These are phyloP conservation scores for Elymnias hypermnestra DNA, from an alignment of 1,140 invertebrate species.

Conservation along the genomic window DNA sequence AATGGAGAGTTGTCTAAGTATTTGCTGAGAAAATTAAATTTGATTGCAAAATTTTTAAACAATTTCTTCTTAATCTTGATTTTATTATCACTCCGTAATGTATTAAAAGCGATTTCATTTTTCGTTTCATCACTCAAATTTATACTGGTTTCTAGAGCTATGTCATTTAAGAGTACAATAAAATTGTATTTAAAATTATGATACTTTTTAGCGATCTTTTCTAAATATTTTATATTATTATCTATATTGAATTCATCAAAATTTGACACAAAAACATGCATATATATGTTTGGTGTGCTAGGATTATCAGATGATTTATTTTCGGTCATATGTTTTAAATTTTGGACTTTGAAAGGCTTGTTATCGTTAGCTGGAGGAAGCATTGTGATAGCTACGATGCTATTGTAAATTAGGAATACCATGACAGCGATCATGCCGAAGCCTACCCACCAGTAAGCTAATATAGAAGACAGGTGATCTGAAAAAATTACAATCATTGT, in stretches of 20 bases:
- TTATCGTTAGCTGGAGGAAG: slow-evolving; percentile 28
- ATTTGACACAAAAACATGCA: slow-evolving; percentile 45
- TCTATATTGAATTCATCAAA: slow-evolving; percentile 31
- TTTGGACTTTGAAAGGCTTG: slow-evolving; percentile 13
- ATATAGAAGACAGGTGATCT: slow-evolving; percentile 51
- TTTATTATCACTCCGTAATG: slow-evolving; percentile 30
- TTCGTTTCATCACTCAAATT: slow-evolving; percentile 37
- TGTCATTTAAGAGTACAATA: slow-evolving; percentile 44
- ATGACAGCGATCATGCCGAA: slow-evolving; percentile 50
- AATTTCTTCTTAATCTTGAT: slow-evolving; percentile 17
- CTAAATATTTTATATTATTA: slow-evolving; percentile 38
- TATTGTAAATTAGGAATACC: slow-evolving; percentile 57
- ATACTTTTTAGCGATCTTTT: slow-evolving; percentile 38
- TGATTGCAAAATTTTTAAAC: slow-evolving; percentile 28
- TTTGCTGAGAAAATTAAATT: slow-evolving; percentile 34
- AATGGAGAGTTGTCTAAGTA: slow-evolving; percentile 49
- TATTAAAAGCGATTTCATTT: slow-evolving; percentile 47
- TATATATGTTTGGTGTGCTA: slow-evolving; percentile 33
- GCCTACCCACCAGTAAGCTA: slow-evolving; percentile 57
- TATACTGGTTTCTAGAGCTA: slow-evolving; percentile 11
- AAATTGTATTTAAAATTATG: slow-evolving; percentile 41
- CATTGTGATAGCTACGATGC: slow-evolving; percentile 35
- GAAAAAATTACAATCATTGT: slow-evolving; percentile 36
- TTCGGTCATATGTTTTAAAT: slow-evolving; percentile 6
- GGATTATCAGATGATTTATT: slow-evolving; percentile 11